A percentile compares a stretch with the other conserved stretches of the same genome.
Conservation (phyloP, 2,888 invertebrate species). For the Neria commutata region DNA sequence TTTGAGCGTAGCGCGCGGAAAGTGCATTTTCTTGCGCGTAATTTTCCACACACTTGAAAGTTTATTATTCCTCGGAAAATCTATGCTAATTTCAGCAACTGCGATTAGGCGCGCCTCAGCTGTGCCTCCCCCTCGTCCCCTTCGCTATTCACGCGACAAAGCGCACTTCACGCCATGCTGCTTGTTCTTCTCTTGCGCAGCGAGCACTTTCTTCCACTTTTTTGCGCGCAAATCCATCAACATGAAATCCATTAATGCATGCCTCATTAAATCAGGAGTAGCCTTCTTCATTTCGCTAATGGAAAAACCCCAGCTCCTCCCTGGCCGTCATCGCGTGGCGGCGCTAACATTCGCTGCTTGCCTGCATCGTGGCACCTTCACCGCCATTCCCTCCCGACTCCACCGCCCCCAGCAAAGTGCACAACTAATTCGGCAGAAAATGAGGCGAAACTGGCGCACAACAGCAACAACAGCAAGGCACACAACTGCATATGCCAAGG, state of each 20-base stretch:
- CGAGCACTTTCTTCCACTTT: conserved; percentile 12
- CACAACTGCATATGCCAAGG: conserved; percentile 12
- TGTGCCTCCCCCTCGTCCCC: too few relatives aligned
- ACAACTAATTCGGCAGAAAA: conserved; percentile 32
- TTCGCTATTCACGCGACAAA: too few relatives aligned
- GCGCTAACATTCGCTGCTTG: too few relatives aligned
- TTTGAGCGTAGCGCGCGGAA: not conserved
- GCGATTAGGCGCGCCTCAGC: conserved; percentile 15
- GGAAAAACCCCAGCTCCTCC: conserved; percentile 40
- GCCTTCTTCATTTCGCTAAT: conserved; percentile 60
- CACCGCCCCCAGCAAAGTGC: not conserved
- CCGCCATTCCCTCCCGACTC: not conserved
- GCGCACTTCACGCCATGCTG: too few relatives aligned
- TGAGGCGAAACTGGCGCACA: conserved; percentile 24
- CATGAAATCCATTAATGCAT: conserved; percentile 52
- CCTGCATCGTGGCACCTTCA: conserved; percentile 18
- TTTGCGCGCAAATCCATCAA: conserved; percentile 20
- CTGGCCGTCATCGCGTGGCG: not conserved
- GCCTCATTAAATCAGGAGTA: conserved; percentile 60
- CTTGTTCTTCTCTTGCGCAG: too few relatives aligned
- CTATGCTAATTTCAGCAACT: conserved; percentile 17
- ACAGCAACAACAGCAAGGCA: conserved; percentile 6
- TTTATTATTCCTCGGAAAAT: not conserved
- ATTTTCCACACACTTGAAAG: too few relatives aligned
- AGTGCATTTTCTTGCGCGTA: not conserved